A percentile compares a stretch with the other conserved stretches of the same genome.
phyloP scores from a whole-genome alignment of 2,113 vertebrate species.

The Chitala chitala region DNA sequence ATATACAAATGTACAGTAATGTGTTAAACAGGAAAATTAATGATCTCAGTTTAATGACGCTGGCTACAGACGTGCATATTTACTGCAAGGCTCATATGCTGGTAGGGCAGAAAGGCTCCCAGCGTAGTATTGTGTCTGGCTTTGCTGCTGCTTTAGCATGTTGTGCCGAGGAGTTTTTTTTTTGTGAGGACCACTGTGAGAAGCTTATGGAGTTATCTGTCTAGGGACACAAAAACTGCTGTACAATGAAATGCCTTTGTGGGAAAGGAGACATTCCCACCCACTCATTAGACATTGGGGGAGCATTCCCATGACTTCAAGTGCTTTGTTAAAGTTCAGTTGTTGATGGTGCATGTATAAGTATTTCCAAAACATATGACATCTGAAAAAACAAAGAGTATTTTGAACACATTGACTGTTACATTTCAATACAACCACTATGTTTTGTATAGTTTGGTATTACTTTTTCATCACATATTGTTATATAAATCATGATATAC shows the following conservation, averaged over 20 bases:
- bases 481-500: no score
- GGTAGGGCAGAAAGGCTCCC: no score
- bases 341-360: not conserved
- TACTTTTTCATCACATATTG: no score
- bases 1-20: no score
- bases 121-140: not conserved
- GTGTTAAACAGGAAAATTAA: no score
- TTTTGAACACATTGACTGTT: no score
- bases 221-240: not conserved
- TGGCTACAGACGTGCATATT: no score
- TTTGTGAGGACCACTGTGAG: not conserved
- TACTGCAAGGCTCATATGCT: no score
- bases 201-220: slow-evolving; percentile 10
- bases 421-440: no score
- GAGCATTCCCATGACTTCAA: slow-evolving; percentile 5
- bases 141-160: not conserved
- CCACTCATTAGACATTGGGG: not conserved
- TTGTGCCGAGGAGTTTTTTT: not conserved
- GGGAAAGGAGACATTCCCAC: slow-evolving; percentile 12
- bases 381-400: slow-evolving; percentile 2
- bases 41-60: no score
- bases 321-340: slow-evolving; percentile 2
- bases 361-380: not conserved
- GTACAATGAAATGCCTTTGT: slow-evolving; percentile 7
- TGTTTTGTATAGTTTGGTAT: no score